phyloP scores from a whole-genome alignment of 1,140 invertebrate species.

The Neelides sp. region DNA sequence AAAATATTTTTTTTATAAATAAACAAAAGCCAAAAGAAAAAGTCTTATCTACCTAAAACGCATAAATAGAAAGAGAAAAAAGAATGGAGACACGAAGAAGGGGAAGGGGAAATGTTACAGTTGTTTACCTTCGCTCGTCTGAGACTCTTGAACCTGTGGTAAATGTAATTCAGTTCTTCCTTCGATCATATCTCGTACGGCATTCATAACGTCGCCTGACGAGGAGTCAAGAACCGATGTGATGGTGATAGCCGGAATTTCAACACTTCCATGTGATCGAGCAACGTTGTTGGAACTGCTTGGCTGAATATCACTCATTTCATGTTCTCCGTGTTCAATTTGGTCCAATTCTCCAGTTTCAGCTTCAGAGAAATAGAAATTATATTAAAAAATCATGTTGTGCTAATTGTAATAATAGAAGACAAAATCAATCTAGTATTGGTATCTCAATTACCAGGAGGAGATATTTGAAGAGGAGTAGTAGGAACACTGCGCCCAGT shows the following conservation, averaged over 20 bases:
- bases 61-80: too few relatives aligned
- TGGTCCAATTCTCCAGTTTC: constrained; percentile 2
- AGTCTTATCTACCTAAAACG: too few relatives aligned
- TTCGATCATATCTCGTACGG: background rate
- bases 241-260: constrained; percentile 23
- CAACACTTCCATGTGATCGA: background rate
- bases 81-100: too few relatives aligned
- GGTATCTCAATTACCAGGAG: constrained; percentile 36
- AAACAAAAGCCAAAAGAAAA: too few relatives aligned
- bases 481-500: constrained; percentile 55
- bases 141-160: background rate
- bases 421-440: background rate
- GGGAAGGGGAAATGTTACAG: too few relatives aligned
- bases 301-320: constrained; percentile 19
- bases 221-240: constrained; percentile 23
- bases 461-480: constrained; percentile 58
- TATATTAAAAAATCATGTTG: background rate
- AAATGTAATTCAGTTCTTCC: background rate
- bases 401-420: too few relatives aligned
- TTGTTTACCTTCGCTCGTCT: constrained; percentile 4
- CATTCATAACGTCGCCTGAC: constrained; percentile 4
- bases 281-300: constrained; percentile 18
- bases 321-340: constrained; percentile 5
- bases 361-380: background rate
- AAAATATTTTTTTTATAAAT: too few relatives aligned